A percentile compares a stretch with the other conserved stretches of the same genome.
These are phyloP conservation scores for Barypeithes pellucidus DNA, from an alignment of 2,888 invertebrate genomes.

Conservation along the genomic window DNA sequence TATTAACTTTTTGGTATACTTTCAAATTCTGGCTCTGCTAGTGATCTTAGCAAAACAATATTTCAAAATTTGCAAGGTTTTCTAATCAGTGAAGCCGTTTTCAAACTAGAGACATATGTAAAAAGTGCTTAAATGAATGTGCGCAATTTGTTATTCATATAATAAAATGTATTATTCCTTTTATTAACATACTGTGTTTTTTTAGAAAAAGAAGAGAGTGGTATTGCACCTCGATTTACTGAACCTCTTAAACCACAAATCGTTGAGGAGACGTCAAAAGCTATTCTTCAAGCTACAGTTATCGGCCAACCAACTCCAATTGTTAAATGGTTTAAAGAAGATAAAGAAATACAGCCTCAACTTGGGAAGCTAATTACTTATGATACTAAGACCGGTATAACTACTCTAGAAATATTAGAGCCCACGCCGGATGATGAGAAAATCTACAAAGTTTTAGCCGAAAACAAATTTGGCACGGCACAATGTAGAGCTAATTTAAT, in stretches of 20 bases:
- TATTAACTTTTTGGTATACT: not conserved
- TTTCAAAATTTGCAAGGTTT: too few relatives aligned
- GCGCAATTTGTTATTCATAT: too few relatives aligned
- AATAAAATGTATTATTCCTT: not conserved
- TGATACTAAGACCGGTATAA: slow-evolving; percentile 77
- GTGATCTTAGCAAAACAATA: too few relatives aligned
- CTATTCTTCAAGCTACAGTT: slow-evolving; percentile 79
- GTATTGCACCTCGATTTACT: slow-evolving; percentile 78
- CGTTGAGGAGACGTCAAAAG: slow-evolving; percentile 76
- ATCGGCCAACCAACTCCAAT: slow-evolving; percentile 80
- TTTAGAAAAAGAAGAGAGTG: slow-evolving; percentile 80
- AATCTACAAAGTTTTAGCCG: slow-evolving; percentile 80
- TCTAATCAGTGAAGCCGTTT: too few relatives aligned
- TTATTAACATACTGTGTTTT: slow-evolving; percentile 28
- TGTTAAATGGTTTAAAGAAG: slow-evolving; percentile 81
- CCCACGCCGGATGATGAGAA: slow-evolving; percentile 79
- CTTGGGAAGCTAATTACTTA: slow-evolving; percentile 75
- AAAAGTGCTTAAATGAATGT: too few relatives aligned
- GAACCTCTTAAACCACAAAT: slow-evolving; percentile 79
- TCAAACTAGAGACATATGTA: too few relatives aligned
- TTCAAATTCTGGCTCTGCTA: too few relatives aligned
- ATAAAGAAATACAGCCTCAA: slow-evolving; percentile 76
- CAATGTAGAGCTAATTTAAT: slow-evolving; percentile 83
- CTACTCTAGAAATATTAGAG: slow-evolving; percentile 77
- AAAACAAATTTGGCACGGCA: slow-evolving; percentile 82